Percentiles rank a stretch among this genome's conserved stretches.
These are phyloP conservation scores for Coryphaenoides rupestris DNA, from an alignment of 2,113 vertebrate genomes.

Conservation along the genomic window DNA sequence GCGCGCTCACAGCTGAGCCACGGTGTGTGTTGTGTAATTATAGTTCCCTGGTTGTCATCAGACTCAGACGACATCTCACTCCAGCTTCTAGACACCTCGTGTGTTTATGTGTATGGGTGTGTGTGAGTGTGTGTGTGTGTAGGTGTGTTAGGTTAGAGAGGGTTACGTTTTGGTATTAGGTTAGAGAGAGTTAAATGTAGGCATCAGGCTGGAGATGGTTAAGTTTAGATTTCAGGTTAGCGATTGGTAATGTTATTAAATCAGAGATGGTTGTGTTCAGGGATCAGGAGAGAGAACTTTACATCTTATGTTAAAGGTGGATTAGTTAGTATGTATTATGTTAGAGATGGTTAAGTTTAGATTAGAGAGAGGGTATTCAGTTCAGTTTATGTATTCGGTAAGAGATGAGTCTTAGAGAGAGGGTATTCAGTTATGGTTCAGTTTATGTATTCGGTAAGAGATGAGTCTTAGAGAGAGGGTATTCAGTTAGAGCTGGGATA, in stretches of 20 bases:
- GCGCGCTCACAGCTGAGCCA: conserved; percentile 27
- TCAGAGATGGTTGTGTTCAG: no score
- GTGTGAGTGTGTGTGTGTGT: neutral
- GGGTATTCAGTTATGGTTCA: no score
- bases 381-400: conserved; percentile 1
- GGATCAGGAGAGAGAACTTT: no score
- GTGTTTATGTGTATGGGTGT: neutral
- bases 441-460: neutral
- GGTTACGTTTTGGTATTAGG: conserved; percentile 12
- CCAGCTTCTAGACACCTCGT: neutral
- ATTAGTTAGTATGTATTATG: conserved; percentile 1
- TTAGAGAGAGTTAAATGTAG: no score
- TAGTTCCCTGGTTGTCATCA: conserved; percentile 16
- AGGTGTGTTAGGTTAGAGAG: neutral
- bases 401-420: no score
- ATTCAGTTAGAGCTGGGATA: no score
- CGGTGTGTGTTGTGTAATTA: conserved; percentile 35
- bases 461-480: no score
- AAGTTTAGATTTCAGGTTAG: conserved; percentile 19
- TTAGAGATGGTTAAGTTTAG: no score
- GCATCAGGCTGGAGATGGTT: no score
- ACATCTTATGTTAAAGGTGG: neutral
- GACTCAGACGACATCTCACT: neutral
- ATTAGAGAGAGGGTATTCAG: no score
- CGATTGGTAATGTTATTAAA: no score